Evolutionary conservation across 2,113 vertebrate species (phyloP), one percentile per base, ranked within the genome.

Genomic region (Gavialis gangeticus): DNA sequence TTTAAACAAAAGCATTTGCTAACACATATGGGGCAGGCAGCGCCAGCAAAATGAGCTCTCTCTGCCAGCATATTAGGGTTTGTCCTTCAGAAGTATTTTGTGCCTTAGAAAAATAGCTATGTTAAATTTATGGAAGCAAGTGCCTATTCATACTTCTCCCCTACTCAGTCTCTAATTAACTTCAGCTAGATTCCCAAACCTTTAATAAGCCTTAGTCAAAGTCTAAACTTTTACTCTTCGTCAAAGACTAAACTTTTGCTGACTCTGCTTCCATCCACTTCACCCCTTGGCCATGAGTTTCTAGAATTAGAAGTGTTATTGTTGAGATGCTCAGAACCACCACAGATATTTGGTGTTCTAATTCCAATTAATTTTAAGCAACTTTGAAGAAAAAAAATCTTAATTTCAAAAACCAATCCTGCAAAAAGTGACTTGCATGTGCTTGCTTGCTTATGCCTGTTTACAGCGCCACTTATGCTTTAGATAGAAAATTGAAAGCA

Each of bases 401-500:
- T 46, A 28, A 28, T 11, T 62, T 34, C 25, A 69, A 60, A 57
- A 58, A 30, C 54, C 37, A 57, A 34, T 82, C 71, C 56, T 82
- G 28, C 80, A 84, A 81, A 80, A 1, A 3, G 59, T 75, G 25
- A n/a, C 6, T 30, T 30, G 54, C 1, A 6, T 7, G 4, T 1
- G 16, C 64, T 4, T 14, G 66, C 64, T 4, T 13, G 66, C 27
- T 85, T 56, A 69, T 25, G 6, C 22, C 9, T 22, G 11, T 73
- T 3, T 21, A 59, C 73, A 63, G 30, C 4, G 6, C 59, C 58
- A 56, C 10, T 17, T 55, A 73, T n/a, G 6, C 75, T 60, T 46
- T 55, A 64, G 60, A 82, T 58, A 82, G 75, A 86, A 86, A 71
- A 91, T 67, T 85, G 60, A 85, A 91, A 80, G 16, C 75, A 46